Conservation (phyloP, 2,797 vertebrate species). For the Hyperoplus immaculatus region DNA sequence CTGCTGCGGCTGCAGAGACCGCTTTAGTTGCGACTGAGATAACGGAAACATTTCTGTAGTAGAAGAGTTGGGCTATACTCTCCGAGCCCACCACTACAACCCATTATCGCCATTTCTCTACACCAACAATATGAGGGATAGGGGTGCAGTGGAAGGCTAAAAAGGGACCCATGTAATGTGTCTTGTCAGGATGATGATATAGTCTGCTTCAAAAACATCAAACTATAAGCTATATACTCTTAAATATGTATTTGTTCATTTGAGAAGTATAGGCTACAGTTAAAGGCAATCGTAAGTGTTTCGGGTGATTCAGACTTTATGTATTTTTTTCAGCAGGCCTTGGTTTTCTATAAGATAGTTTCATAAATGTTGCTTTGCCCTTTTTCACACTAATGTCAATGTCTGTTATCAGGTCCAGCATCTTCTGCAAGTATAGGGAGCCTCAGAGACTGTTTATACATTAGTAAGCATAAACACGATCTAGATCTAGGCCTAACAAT, state of each 20-base stretch:
- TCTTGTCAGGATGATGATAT: neutral
- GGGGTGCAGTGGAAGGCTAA: neutral
- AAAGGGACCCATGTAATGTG: neutral
- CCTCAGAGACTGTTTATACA: neutral
- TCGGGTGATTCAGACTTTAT: neutral
- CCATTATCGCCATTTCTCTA: slow-evolving; percentile 69
- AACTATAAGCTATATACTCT: no score
- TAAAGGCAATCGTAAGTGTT: neutral
- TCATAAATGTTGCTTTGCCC: slow-evolving; percentile 1
- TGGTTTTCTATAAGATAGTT: neutral
- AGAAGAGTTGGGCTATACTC: slow-evolving; percentile 63
- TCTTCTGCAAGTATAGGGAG: neutral
- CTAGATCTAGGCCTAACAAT: neutral
- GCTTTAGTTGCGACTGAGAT: slow-evolving; percentile 46
- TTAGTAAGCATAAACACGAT: neutral
- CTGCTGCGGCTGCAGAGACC: slow-evolving; percentile 31
- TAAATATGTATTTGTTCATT: no score
- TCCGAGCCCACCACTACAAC: slow-evolving; percentile 39
- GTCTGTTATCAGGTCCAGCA: neutral
- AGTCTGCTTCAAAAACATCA: no score
- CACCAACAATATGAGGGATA: neutral
- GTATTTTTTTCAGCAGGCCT: neutral
- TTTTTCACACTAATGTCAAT: neutral
- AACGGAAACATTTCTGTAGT: slow-evolving; percentile 73
- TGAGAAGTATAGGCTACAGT: neutral